These are phyloP conservation scores for Setipinna tenuifilis DNA, from an alignment of 2,797 vertebrate genomes.

Conservation along the genomic window DNA sequence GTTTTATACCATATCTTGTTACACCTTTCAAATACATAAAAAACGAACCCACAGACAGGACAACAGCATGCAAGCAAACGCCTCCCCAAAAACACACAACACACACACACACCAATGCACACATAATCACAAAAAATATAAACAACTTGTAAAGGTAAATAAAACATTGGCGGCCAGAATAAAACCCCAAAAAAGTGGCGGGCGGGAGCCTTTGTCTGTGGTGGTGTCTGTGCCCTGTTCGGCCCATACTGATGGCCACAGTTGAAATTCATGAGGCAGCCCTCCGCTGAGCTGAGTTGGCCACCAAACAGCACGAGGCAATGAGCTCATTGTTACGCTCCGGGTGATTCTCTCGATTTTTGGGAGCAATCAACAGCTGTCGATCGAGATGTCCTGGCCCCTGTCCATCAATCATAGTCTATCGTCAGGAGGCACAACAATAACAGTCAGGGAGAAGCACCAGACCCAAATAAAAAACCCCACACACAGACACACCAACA, in stretches of 20 bases:
- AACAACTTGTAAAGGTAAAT: neutral
- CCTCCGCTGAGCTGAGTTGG: constrained; percentile 69
- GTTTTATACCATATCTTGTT: neutral
- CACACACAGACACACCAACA: neutral
- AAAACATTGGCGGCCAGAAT: neutral
- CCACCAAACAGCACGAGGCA: constrained; percentile 76
- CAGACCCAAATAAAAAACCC: constrained; percentile 61
- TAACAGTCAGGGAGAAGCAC: constrained; percentile 70
- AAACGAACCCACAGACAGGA: neutral
- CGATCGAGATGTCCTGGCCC: constrained; percentile 84
- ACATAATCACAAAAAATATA: neutral
- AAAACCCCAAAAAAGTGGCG: neutral
- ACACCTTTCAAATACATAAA: neutral
- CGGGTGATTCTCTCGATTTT: constrained; percentile 80
- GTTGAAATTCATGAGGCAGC: constrained; percentile 80
- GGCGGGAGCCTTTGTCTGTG: neutral
- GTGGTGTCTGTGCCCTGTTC: constrained; percentile 46
- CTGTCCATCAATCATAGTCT: constrained; percentile 79
- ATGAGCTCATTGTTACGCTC: constrained; percentile 85
- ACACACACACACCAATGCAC: neutral
- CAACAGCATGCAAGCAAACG: neutral
- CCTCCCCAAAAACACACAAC: neutral
- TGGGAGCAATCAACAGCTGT: constrained; percentile 85
- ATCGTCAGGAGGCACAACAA: constrained; percentile 79
- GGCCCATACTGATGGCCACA: constrained; percentile 71